These are phyloP conservation scores for Epinephelus malabaricus DNA, from an alignment of 2,797 vertebrate genomes.

Conservation along the genomic window DNA sequence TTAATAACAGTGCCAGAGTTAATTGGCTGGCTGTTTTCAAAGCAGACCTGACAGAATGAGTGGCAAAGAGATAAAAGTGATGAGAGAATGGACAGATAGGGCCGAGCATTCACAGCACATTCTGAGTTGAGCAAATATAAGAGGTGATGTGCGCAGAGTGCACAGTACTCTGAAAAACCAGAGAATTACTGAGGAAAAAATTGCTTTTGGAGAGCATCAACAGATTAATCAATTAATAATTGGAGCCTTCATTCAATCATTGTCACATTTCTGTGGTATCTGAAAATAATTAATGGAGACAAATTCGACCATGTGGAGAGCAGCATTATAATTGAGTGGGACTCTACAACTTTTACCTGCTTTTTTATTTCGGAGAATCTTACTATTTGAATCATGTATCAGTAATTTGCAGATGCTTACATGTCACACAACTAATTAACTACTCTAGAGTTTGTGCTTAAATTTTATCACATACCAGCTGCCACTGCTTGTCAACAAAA, in stretches of 20 bases:
- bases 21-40: constrained; percentile 38
- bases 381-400: neutral
- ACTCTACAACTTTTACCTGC: neutral
- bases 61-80: constrained; percentile 33
- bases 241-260: neutral
- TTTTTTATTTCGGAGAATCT: neutral
- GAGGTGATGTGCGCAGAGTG: neutral
- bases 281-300: neutral
- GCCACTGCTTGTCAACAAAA: too few species aligned
- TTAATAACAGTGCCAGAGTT: constrained; percentile 18
- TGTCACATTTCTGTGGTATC: neutral
- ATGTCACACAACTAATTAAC: neutral
- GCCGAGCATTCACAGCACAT: neutral
- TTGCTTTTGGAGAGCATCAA: neutral
- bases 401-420: neutral
- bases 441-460: too few species aligned
- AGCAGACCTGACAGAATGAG: constrained; percentile 20
- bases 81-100: neutral
- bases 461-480: too few species aligned
- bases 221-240: neutral
- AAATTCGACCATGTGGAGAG: neutral
- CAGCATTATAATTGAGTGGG: neutral
- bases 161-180: neutral
- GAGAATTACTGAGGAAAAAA: neutral
- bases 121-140: neutral